These are phyloP conservation scores for Cyclura pinguis DNA, from an alignment of 2,797 vertebrate genomes.

Conservation along the genomic window DNA sequence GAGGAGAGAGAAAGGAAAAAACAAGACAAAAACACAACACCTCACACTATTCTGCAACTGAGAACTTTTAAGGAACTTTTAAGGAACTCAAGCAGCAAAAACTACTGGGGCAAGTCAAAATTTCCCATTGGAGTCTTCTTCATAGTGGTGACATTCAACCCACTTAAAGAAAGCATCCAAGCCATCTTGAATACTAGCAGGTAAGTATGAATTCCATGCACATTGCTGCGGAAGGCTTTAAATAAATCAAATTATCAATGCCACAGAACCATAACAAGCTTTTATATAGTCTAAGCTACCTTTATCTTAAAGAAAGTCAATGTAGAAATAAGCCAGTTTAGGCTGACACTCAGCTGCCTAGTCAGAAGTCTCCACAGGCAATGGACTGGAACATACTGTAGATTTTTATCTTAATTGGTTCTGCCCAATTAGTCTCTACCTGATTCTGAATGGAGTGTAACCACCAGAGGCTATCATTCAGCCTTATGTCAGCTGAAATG, in stretches of 20 bases:
- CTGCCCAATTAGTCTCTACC: slow-evolving; percentile 14
- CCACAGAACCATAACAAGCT: background rate
- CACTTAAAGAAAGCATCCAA: background rate
- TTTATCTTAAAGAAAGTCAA: slow-evolving; percentile 2
- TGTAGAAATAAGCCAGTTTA: background rate
- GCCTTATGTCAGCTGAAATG: slow-evolving; percentile 21
- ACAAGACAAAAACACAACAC: background rate
- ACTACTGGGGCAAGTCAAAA: background rate
- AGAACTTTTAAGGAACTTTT: too few relatives aligned
- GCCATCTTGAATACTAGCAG: background rate
- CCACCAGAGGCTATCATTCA: slow-evolving; percentile 19
- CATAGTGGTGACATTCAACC: background rate
- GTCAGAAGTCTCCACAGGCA: background rate
- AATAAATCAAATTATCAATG: background rate
- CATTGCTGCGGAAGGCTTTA: background rate
- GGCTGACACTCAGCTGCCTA: background rate
- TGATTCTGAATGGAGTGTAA: slow-evolving; percentile 20
- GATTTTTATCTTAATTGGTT: slow-evolving; percentile 31
- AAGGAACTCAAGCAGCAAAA: background rate
- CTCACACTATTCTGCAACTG: background rate
- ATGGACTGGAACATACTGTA: background rate
- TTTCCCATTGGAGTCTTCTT: background rate
- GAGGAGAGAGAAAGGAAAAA: too few relatives aligned
- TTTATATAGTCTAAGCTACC: background rate
- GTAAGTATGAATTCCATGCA: background rate